Evolutionary conservation across 2,888 invertebrate genomes (phyloP).

Genomic region (Linnaemya vulpina): DNA sequence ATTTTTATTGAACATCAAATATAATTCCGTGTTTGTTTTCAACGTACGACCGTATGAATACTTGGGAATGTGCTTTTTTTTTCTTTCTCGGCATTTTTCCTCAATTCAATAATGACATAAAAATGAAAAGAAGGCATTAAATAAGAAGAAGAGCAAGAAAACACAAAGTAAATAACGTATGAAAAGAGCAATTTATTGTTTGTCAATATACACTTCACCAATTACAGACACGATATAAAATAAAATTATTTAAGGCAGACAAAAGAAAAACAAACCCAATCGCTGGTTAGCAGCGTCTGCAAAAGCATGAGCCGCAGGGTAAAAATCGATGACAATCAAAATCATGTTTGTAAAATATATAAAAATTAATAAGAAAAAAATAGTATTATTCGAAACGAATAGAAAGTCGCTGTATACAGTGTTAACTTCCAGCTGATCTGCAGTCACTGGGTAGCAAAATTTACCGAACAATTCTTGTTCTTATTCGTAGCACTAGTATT

Average conservation of each 20-base stretch:
- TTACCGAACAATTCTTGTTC: no score
- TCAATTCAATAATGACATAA: slow-evolving; percentile 35
- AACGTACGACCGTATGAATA: not conserved
- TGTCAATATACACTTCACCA: slow-evolving; percentile 68
- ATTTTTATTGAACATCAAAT: slow-evolving; percentile 31
- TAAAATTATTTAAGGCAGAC: slow-evolving; percentile 30
- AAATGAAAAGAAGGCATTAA: slow-evolving; percentile 4
- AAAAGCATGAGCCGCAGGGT: not conserved
- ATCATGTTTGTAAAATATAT: not conserved
- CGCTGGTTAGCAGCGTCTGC: slow-evolving; percentile 39
- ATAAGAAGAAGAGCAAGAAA: not conserved
- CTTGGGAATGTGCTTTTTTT: not conserved
- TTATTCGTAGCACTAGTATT: no score
- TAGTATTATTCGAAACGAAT: not conserved
- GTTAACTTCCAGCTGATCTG: no score
- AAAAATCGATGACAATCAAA: slow-evolving; percentile 57
- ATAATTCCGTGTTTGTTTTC: slow-evolving; percentile 21
- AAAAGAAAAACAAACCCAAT: slow-evolving; percentile 62
- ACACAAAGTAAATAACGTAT: slow-evolving; percentile 30
- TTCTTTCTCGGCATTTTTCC: slow-evolving; percentile 33
- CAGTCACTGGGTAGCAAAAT: no score
- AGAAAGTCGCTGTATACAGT: not conserved
- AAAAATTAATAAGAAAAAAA: no score
- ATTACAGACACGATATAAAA: slow-evolving; percentile 72
- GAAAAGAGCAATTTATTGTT: slow-evolving; percentile 57